Conservation (phyloP, 2,797 vertebrate species). For the Rallus crepitans region DNA sequence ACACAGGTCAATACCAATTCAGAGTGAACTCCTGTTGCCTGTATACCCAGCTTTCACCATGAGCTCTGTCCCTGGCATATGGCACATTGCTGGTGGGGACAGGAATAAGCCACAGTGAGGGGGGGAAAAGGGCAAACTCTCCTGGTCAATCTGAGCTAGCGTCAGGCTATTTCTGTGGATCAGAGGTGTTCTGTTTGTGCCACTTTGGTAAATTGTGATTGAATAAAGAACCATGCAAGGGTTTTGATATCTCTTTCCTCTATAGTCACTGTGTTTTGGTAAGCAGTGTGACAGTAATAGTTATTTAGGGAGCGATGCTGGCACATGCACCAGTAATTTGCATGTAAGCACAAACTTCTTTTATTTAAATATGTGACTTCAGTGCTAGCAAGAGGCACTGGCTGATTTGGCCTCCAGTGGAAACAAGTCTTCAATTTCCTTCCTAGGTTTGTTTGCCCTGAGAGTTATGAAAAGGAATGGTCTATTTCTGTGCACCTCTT, state of each 20-base stretch:
- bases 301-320: slow-evolving; percentile 41
- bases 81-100: not conserved
- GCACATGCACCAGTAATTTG: not conserved
- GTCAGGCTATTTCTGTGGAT: not conserved
- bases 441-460: slow-evolving; percentile 59
- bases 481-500: slow-evolving; percentile 56
- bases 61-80: not conserved
- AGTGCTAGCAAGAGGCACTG: not conserved
- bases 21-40: not conserved
- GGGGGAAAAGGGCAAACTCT: not conserved
- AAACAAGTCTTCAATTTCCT: slow-evolving; percentile 34
- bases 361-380: not conserved
- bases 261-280: not conserved
- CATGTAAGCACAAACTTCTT: not conserved
- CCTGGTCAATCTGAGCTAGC: not conserved
- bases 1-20: not conserved
- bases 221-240: not conserved
- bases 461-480: slow-evolving; percentile 12
- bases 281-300: slow-evolving; percentile 5
- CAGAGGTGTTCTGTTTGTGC: not conserved
- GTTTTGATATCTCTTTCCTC: slow-evolving; percentile 34
- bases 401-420: slow-evolving; percentile 15
- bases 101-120: rapidly evolving
- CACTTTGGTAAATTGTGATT: not conserved
- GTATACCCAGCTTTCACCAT: rapidly evolving